phyloP scores from a whole-genome alignment of 2,797 vertebrate genomes.

The Periophthalmus magnuspinnatus region DNA sequence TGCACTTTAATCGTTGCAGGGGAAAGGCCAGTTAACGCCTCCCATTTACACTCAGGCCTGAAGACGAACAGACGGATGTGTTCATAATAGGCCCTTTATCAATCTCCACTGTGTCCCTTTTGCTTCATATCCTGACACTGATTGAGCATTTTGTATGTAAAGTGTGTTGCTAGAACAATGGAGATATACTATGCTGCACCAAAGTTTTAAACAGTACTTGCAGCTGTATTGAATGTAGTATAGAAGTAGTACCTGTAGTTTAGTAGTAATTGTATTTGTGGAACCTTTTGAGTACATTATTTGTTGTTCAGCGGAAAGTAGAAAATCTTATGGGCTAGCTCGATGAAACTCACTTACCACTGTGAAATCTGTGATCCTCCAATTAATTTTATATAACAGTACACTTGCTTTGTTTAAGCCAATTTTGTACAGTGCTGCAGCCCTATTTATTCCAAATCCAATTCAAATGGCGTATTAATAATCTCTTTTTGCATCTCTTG shows the following conservation, averaged over 20 bases:
- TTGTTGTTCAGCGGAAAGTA: too few species aligned
- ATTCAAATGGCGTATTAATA: too few species aligned
- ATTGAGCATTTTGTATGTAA: slow-evolving; percentile 10
- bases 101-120: slow-evolving; percentile 37
- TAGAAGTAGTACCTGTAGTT: not conserved
- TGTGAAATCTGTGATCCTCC: too few species aligned
- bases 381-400: too few species aligned
- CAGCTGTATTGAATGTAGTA: not conserved
- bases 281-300: too few species aligned
- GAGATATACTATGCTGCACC: not conserved
- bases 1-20: slow-evolving; percentile 44
- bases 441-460: too few species aligned
- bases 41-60: slow-evolving; percentile 42
- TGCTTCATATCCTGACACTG: slow-evolving; percentile 21
- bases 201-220: not conserved
- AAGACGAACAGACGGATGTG: slow-evolving; percentile 47
- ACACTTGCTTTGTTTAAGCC: too few species aligned
- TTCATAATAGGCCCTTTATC: slow-evolving; percentile 56
- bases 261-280: too few species aligned
- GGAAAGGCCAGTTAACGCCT: slow-evolving; percentile 53
- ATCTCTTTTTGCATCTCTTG: too few species aligned
- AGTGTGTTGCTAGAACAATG: not conserved
- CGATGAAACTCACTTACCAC: too few species aligned
- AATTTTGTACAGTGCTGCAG: too few species aligned
- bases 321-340: too few species aligned